phyloP scores from a whole-genome alignment of 1,140 invertebrate genomes.

The Lepidurus arcticus region DNA sequence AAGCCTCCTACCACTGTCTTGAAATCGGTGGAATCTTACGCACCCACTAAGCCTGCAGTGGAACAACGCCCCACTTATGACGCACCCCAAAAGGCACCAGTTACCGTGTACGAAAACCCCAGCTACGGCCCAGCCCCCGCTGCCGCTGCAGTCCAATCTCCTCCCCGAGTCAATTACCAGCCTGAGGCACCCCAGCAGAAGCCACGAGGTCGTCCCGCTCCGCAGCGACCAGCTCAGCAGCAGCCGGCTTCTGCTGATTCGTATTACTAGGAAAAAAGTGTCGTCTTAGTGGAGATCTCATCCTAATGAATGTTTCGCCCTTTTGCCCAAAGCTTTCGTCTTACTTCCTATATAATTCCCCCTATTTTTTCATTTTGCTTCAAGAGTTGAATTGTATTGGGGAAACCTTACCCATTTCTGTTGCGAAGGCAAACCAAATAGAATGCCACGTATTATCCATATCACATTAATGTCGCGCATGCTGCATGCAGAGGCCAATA shows the following conservation, averaged over 20 bases:
- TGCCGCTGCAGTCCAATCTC: background rate
- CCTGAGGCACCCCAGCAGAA: background rate
- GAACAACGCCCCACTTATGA: background rate
- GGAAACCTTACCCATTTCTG: background rate
- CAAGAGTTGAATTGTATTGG: background rate
- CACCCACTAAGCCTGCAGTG: background rate
- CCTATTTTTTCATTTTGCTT: background rate
- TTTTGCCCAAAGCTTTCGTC: background rate
- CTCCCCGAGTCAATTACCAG: background rate
- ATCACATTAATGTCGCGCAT: constrained; percentile 14
- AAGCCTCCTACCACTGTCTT: background rate
- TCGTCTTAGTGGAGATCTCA: background rate
- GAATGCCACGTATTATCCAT: constrained; percentile 5
- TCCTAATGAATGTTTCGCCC: background rate
- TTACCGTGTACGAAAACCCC: background rate
- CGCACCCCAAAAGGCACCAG: background rate
- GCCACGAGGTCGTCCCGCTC: background rate
- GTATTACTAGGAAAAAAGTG: background rate
- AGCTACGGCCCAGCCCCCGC: background rate
- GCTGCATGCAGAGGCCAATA: background rate
- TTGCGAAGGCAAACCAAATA: background rate
- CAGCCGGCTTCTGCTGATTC: background rate
- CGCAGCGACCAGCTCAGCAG: background rate
- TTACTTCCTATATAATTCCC: background rate
- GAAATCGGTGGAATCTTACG: background rate